Percentiles rank a stretch among this genome's conserved stretches.
Evolutionary conservation across 2,888 invertebrate species (phyloP).

Genomic region (Pterostichus niger): DNA sequence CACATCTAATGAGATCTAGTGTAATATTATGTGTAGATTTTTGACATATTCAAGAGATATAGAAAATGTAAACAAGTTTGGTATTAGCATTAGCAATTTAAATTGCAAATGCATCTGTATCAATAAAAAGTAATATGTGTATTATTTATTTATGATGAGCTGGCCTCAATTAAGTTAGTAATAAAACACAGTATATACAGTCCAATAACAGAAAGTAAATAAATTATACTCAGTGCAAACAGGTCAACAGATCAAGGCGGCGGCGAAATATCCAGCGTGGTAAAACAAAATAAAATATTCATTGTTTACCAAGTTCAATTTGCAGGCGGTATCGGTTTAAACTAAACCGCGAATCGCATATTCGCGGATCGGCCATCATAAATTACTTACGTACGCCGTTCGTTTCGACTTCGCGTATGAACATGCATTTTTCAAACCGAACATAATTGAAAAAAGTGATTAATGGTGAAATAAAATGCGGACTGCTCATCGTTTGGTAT

Average conservation of each 20-base stretch:
- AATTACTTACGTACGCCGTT: conserved; percentile 50
- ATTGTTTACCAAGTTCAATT: conserved; percentile 59
- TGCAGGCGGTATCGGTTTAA: conserved; percentile 43
- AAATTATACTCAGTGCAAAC: conserved; percentile 48
- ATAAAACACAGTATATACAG: conserved; percentile 17
- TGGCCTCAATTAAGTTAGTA: conserved; percentile 17
- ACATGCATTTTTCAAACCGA: conserved; percentile 65
- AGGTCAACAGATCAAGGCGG: conserved; percentile 46
- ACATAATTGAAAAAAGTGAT: conserved; percentile 66
- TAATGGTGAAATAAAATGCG: conserved; percentile 64
- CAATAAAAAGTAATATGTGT: conserved; percentile 33
- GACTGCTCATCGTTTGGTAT: conserved; percentile 56
- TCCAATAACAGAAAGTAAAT: conserved; percentile 39
- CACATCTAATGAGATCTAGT: too few species aligned
- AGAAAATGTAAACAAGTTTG: not conserved
- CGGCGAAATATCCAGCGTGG: conserved; percentile 26
- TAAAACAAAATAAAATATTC: conserved; percentile 64
- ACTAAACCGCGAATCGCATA: conserved; percentile 44
- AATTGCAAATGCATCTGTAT: not conserved
- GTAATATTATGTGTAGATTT: not conserved
- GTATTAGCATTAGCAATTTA: not conserved
- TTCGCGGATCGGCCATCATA: conserved; percentile 46
- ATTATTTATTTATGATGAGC: conserved; percentile 51
- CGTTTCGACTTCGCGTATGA: conserved; percentile 54
- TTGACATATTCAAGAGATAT: not conserved